Percentiles rank a stretch among this genome's conserved stretches.
These are phyloP conservation scores for Ginglymostoma cirratum DNA, from an alignment of 2,113 vertebrate species.

Conservation along the genomic window DNA sequence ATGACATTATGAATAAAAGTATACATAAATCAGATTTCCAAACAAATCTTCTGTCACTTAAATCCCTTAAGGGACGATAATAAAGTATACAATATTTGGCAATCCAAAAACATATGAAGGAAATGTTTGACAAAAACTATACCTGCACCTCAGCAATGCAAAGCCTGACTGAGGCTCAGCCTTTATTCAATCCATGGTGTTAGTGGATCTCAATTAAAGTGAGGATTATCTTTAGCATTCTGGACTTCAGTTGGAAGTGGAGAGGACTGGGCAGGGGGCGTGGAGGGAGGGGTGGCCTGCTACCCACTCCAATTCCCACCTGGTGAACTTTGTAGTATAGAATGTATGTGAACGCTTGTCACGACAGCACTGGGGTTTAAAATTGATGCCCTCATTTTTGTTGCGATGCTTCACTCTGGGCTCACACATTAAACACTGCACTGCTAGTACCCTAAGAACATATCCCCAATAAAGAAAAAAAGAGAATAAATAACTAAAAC, in stretches of 20 bases:
- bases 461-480: background rate
- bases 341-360: background rate
- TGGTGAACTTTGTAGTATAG: background rate
- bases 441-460: background rate
- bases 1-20: background rate
- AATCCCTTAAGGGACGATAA: background rate
- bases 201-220: background rate
- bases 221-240: background rate
- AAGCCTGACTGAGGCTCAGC: background rate
- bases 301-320: background rate
- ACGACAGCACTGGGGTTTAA: background rate
- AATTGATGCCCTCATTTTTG: background rate
- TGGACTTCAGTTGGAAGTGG: background rate
- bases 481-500: background rate
- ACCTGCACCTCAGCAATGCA: background rate
- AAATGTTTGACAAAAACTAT: background rate
- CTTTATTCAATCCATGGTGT: background rate
- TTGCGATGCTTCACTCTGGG: background rate
- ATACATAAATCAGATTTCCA: conserved; percentile 4
- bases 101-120: background rate
- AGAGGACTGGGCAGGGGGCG: background rate
- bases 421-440: background rate
- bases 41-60: background rate
- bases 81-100: background rate
- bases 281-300: background rate